Evolutionary conservation across 1,140 invertebrate species (phyloP).

Genomic region (Xylocopa sonorina): DNA sequence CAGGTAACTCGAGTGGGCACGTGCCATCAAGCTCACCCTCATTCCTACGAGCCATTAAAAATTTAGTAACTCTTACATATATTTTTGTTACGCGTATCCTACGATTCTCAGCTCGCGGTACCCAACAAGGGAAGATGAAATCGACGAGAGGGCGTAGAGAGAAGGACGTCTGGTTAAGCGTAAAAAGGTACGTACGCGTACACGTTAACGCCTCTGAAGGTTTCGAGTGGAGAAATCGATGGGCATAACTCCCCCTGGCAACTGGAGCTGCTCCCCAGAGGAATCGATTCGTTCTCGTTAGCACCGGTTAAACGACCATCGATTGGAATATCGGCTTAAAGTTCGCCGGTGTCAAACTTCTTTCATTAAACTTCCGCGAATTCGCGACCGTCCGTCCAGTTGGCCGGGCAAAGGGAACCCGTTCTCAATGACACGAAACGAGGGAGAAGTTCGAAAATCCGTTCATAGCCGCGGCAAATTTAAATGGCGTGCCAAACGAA

Average conservation of each 20-base stretch:
- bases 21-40: background rate
- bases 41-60: background rate
- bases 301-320: constrained; percentile 49
- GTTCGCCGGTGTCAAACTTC: constrained; percentile 56
- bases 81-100: too few species aligned
- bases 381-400: background rate
- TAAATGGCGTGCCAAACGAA: constrained; percentile 5
- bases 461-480: background rate
- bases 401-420: background rate
- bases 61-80: background rate
- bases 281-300: constrained; percentile 63
- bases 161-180: background rate
- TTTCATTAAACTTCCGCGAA: constrained; percentile 64
- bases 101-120: too few species aligned
- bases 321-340: constrained; percentile 61
- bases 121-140: background rate
- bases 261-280: background rate
- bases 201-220: background rate
- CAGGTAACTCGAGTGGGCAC: background rate
- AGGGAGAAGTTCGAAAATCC: background rate
- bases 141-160: too few species aligned
- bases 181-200: background rate
- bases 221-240: constrained; percentile 8
- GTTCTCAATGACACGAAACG: background rate
- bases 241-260: constrained; percentile 43